Conservation (phyloP, 2,797 vertebrate species). For the Eleutherodactylus coqui region DNA sequence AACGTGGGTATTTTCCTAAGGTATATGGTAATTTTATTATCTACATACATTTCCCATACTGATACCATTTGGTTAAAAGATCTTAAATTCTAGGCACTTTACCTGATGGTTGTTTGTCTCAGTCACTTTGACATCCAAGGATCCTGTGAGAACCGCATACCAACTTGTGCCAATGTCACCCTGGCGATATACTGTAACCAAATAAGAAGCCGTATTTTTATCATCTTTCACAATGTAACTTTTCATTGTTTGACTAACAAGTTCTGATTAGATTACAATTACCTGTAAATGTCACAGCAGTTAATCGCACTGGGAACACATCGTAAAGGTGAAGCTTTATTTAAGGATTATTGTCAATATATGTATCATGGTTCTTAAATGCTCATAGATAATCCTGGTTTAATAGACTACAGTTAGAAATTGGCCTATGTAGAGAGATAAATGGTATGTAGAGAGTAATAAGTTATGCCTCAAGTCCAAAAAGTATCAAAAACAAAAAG, state of each 20-base stretch:
- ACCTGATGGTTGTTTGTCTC: slow-evolving; percentile 99
- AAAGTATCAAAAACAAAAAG: no score
- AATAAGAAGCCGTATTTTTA: not conserved
- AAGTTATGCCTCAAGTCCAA: no score
- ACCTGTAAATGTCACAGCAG: not conserved
- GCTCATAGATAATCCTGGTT: no score
- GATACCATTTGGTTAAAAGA: not conserved
- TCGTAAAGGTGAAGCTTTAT: no score
- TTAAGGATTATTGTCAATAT: no score
- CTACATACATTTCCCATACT: not conserved
- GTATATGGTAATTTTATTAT: no score
- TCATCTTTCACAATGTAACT: not conserved
- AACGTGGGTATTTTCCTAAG: no score
- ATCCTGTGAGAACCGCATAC: slow-evolving; percentile 96
- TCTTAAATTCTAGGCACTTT: slow-evolving; percentile 56
- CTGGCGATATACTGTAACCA: slow-evolving; percentile 90
- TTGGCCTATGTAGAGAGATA: no score
- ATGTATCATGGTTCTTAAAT: no score
- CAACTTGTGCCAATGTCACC: slow-evolving; percentile 98
- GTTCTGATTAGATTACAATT: not conserved
- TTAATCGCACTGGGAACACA: not conserved
- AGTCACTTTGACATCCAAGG: slow-evolving; percentile 97
- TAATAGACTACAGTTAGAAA: no score
- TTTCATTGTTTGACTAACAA: not conserved
- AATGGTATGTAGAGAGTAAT: no score